Evolutionary conservation across 2,797 vertebrate genomes (phyloP).

Genomic region (Orestias chungarensis): DNA sequence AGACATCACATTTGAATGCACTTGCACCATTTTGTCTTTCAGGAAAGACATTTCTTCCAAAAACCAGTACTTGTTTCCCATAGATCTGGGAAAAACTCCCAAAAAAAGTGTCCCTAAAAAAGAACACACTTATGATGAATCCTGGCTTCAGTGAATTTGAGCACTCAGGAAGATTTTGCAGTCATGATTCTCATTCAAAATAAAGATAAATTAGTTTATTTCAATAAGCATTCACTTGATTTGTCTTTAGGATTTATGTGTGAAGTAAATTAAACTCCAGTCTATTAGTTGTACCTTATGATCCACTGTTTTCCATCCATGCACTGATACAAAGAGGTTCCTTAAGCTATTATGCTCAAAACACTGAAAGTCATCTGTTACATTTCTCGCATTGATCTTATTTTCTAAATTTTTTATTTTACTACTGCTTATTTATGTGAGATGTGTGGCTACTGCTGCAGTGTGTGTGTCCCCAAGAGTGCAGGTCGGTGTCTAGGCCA

Average conservation of each 20-base stretch:
- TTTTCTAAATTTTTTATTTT: background rate
- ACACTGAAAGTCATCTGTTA: conserved; percentile 6
- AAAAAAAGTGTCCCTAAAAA: conserved; percentile 17
- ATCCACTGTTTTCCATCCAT: conserved; percentile 2
- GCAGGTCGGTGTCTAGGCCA: conserved; percentile 69
- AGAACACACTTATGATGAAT: background rate
- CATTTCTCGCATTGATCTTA: conserved; percentile 10
- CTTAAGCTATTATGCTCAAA: background rate
- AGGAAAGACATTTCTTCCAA: background rate
- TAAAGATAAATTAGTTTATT: conserved; percentile 7
- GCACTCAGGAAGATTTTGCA: background rate
- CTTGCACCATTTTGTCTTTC: background rate
- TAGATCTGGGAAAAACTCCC: conserved; percentile 2
- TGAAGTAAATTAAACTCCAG: background rate
- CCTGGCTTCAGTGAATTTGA: background rate
- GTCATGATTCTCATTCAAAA: conserved; percentile 5
- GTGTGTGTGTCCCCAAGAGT: conserved; percentile 36
- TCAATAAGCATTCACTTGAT: background rate
- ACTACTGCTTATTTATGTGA: conserved; percentile 66
- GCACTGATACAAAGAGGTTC: conserved; percentile 1
- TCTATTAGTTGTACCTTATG: background rate
- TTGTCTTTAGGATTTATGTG: background rate
- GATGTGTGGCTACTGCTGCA: conserved; percentile 41
- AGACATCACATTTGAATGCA: conserved; percentile 18
- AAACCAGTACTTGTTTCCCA: conserved; percentile 8